phyloP scores from a whole-genome alignment of 2,797 vertebrate species.

The Ambastaia sidthimunki region DNA sequence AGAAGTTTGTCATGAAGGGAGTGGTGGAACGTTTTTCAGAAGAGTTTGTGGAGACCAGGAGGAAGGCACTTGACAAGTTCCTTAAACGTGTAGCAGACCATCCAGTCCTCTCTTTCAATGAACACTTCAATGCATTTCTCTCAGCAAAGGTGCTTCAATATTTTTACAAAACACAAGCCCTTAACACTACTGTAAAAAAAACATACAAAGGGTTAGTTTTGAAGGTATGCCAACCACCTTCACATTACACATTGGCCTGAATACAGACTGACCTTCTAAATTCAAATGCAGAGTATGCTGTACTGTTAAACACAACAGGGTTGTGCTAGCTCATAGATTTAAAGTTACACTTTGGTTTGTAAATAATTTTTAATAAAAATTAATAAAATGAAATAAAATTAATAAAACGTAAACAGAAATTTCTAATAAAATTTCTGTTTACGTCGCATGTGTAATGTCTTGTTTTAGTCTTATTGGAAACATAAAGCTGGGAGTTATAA shows the following conservation, averaged over 20 bases:
- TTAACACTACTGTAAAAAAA: neutral
- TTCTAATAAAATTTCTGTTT: neutral
- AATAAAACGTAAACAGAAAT: too few relatives aligned
- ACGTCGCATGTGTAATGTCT: neutral
- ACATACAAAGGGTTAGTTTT: neutral
- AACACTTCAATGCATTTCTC: constrained; percentile 92
- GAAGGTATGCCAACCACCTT: neutral
- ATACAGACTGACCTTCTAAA: too few relatives aligned
- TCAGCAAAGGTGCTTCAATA: constrained; percentile 78
- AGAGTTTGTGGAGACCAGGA: constrained; percentile 94
- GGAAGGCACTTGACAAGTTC: constrained; percentile 95
- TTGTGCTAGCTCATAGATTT: too few relatives aligned
- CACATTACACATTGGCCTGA: neutral
- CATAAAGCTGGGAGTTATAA: neutral
- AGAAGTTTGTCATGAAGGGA: constrained; percentile 98
- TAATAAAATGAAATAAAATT: too few relatives aligned
- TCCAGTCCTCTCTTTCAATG: constrained; percentile 96
- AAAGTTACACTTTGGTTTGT: too few relatives aligned
- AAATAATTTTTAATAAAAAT: too few relatives aligned
- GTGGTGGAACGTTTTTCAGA: constrained; percentile 97
- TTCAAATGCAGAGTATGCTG: too few relatives aligned
- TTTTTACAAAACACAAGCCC: neutral
- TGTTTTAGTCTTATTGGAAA: neutral
- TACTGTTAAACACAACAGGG: too few relatives aligned
- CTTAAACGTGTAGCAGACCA: constrained; percentile 95